These are phyloP conservation scores for Polylopha cassiicola DNA, from an alignment of 2,888 invertebrate species.

Conservation along the genomic window DNA sequence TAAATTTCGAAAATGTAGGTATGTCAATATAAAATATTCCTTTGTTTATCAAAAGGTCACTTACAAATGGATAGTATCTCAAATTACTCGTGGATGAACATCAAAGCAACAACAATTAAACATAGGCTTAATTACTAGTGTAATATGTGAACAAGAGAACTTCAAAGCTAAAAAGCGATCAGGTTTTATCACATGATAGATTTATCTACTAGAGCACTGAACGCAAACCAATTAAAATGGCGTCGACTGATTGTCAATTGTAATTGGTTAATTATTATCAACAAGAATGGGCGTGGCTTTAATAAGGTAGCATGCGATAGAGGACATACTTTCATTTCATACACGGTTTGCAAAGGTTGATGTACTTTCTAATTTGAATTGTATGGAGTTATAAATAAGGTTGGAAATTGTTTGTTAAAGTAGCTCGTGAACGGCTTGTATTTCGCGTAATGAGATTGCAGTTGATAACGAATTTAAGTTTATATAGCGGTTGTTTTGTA, in stretches of 20 bases:
- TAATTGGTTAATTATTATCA: conserved; percentile 76
- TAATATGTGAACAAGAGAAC: no score
- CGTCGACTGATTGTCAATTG: conserved; percentile 65
- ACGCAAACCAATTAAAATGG: conserved; percentile 70
- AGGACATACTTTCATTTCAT: conserved; percentile 20
- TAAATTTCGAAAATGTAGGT: no score
- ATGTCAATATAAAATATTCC: no score
- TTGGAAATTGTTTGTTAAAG: background rate
- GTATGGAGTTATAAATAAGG: background rate
- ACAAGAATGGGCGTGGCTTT: conserved; percentile 54
- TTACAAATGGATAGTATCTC: no score
- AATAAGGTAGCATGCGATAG: conserved; percentile 16
- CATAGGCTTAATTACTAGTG: no score
- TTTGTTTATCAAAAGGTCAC: no score
- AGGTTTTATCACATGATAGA: conserved; percentile 30
- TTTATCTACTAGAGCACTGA: conserved; percentile 51
- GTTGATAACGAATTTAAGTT: no score
- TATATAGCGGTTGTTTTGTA: no score
- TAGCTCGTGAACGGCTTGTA: background rate
- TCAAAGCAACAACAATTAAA: no score
- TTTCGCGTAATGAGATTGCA: background rate
- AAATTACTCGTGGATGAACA: no score
- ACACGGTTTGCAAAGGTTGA: conserved; percentile 10
- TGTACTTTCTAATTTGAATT: background rate
- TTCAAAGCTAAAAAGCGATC: conserved; percentile 27